Evolutionary conservation across 2,113 vertebrate species (phyloP).

Genomic region (Rhynchomys soricoides): DNA sequence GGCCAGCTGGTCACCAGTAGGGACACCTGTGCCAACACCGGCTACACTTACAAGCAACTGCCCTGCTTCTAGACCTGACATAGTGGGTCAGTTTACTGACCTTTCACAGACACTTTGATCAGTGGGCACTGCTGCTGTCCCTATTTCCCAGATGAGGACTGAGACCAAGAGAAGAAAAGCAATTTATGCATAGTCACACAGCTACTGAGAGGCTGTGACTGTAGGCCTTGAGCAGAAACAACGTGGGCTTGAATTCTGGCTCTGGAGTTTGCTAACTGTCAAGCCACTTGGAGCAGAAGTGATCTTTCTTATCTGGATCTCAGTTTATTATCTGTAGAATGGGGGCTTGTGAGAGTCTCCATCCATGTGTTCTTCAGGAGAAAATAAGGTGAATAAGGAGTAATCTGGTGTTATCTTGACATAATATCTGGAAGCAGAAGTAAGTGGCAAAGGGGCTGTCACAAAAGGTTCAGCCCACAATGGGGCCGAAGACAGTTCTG

Average conservation of each 20-base stretch:
- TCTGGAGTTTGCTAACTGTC: background rate
- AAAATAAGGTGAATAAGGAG: background rate
- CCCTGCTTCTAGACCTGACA: fast-evolving
- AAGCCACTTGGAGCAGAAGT: background rate
- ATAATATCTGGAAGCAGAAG: background rate
- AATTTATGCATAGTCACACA: background rate
- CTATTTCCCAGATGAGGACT: background rate
- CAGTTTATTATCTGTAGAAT: background rate
- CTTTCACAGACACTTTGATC: background rate
- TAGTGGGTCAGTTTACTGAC: fast-evolving
- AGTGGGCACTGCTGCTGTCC: fast-evolving
- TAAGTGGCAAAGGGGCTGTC: background rate
- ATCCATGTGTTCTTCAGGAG: background rate
- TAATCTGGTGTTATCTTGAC: background rate
- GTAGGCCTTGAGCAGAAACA: background rate
- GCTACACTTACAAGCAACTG: fast-evolving
- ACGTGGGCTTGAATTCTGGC: background rate
- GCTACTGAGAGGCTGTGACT: background rate
- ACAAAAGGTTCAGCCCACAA: fast-evolving
- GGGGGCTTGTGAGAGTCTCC: background rate
- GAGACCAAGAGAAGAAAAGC: background rate
- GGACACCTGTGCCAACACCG: fast-evolving
- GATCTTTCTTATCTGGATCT: background rate
- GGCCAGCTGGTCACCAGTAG: fast-evolving
- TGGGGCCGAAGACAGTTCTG: background rate